Conservation (phyloP, 2,113 vertebrate species). For the Noturus placidus region DNA sequence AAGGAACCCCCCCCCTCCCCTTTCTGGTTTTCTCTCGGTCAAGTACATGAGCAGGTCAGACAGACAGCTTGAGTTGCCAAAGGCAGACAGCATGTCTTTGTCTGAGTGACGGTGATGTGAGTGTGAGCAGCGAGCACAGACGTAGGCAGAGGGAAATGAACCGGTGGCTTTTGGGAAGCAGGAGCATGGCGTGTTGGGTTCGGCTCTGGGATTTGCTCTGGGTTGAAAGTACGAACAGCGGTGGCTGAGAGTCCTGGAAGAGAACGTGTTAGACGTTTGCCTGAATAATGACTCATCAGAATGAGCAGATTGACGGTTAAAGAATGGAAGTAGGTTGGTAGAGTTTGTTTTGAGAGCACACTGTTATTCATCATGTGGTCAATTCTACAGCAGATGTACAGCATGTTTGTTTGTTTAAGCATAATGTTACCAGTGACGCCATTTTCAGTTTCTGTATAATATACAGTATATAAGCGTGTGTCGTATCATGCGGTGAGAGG, state of each 20-base stretch:
- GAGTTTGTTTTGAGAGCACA: not conserved
- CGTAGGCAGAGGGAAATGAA: slow-evolving; percentile 23
- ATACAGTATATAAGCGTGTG: not conserved
- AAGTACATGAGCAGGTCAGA: slow-evolving; percentile 60
- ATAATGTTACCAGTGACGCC: not conserved
- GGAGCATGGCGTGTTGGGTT: not conserved
- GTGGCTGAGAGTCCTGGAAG: not conserved
- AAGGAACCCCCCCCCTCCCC: slow-evolving; percentile 12
- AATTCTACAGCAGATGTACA: not conserved
- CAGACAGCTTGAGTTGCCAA: slow-evolving; percentile 56
- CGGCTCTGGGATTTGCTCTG: not conserved
- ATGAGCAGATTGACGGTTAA: not conserved
- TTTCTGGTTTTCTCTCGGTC: slow-evolving; percentile 45
- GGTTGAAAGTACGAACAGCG: not conserved
- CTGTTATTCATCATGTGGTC: not conserved
- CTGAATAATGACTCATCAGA: not conserved
- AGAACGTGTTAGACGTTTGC: not conserved
- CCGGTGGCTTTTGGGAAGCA: slow-evolving; percentile 1
- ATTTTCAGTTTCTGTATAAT: not conserved
- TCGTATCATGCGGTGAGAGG: not conserved
- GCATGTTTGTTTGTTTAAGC: not conserved
- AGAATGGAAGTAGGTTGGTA: not conserved
- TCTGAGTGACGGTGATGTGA: slow-evolving; percentile 58
- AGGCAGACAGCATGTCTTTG: slow-evolving; percentile 60
- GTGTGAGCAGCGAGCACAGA: not conserved